A percentile compares a stretch with the other conserved stretches of the same genome.
phyloP scores from a whole-genome alignment of 92 coral and sea anemone genomes.

The Siderastrea siderea region DNA sequence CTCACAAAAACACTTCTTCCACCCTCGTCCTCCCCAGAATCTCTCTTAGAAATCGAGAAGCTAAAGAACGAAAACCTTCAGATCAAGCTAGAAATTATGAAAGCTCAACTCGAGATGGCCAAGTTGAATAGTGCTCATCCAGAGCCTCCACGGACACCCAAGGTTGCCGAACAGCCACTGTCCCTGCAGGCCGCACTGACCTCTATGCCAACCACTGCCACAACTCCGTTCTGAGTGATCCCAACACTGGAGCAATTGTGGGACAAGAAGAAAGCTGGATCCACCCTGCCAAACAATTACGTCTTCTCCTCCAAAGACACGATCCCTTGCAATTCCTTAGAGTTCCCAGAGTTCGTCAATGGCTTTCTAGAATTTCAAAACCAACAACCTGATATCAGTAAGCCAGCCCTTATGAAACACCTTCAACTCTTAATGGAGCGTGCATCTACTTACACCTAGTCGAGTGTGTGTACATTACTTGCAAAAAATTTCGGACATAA shows the following conservation, averaged over 20 bases:
- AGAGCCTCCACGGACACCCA: neutral
- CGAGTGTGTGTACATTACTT: constrained; percentile 52
- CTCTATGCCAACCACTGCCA: constrained; percentile 1
- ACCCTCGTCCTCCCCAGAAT: constrained; percentile 20
- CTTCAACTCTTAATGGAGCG: constrained; percentile 49
- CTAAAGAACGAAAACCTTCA: constrained; percentile 6
- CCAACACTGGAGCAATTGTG: constrained; percentile 4
- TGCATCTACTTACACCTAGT: constrained; percentile 46
- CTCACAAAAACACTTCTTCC: neutral
- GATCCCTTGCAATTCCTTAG: constrained; percentile 36
- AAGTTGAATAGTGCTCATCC: neutral
- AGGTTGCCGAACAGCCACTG: neutral
- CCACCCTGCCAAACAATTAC: constrained; percentile 35
- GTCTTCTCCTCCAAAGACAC: constrained; percentile 58
- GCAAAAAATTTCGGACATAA: too few relatives aligned
- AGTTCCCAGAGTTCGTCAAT: constrained; percentile 50
- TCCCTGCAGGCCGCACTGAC: constrained; percentile 16
- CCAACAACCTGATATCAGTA: constrained; percentile 27
- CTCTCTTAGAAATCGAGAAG: constrained; percentile 12
- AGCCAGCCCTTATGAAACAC: constrained; percentile 20
- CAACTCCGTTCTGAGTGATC: neutral
- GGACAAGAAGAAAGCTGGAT: constrained; percentile 33
- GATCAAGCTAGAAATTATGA: neutral
- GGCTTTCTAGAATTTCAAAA: constrained; percentile 39
- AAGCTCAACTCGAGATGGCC: constrained; percentile 25